Percentiles rank a stretch among this genome's conserved stretches.
Evolutionary conservation across 2,797 vertebrate species (phyloP).

Genomic region (Oreochromis grahami): DNA sequence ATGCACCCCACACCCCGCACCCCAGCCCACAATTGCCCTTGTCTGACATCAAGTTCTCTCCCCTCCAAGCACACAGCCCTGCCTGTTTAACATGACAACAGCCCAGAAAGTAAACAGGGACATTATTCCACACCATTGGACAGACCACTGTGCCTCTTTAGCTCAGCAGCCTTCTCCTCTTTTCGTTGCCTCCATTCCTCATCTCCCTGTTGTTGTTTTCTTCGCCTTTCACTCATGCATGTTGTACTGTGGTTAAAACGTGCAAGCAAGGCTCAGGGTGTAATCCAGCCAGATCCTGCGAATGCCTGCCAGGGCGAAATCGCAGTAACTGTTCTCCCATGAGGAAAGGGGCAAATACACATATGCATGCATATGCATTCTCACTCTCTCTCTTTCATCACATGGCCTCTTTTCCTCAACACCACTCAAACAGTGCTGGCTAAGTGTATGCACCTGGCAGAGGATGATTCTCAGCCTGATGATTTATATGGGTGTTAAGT

Average conservation of each 20-base stretch:
- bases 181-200: background rate
- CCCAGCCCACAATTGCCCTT: background rate
- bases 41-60: background rate
- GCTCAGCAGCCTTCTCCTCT: background rate
- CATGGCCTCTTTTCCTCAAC: slow-evolving; percentile 16
- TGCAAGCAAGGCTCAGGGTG: slow-evolving; percentile 17
- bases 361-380: background rate
- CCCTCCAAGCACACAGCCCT: background rate
- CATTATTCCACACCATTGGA: slow-evolving; percentile 55
- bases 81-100: slow-evolving; percentile 41
- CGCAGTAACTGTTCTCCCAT: slow-evolving; percentile 20
- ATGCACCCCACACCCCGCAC: background rate
- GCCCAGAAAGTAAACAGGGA: slow-evolving; percentile 44
- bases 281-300: slow-evolving; percentile 44
- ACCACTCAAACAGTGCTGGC: background rate
- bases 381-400: background rate
- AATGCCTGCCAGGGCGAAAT: slow-evolving; percentile 16
- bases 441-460: slow-evolving; percentile 52
- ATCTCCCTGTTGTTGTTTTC: slow-evolving; percentile 9
- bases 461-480: slow-evolving; percentile 39
- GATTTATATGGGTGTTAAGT: slow-evolving; percentile 47
- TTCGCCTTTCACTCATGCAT: slow-evolving; percentile 39
- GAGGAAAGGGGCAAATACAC: slow-evolving; percentile 19
- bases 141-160: slow-evolving; percentile 22
- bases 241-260: slow-evolving; percentile 29